Conservation (phyloP, 2,888 invertebrate genomes). For the Carabus problematicus region DNA sequence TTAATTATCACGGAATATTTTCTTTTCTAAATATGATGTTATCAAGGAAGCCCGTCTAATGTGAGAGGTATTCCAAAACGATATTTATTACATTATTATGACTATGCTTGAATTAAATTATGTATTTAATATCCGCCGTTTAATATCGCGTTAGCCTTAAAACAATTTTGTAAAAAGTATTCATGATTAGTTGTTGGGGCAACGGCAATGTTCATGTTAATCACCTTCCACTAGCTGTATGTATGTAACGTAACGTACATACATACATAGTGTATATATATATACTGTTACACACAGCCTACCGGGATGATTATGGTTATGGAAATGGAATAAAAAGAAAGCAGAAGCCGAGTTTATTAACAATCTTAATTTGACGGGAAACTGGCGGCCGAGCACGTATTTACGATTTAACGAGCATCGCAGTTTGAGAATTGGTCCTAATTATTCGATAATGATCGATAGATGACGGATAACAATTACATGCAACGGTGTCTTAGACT, state of each 20-base stretch:
- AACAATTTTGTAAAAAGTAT: conserved; percentile 37
- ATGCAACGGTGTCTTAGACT: conserved; percentile 3
- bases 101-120: conserved; percentile 35
- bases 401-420: conserved; percentile 43
- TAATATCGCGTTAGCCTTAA: conserved; percentile 42
- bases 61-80: conserved; percentile 22
- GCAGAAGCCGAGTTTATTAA: conserved; percentile 28
- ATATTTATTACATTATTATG: conserved; percentile 37
- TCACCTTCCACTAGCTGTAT: conserved; percentile 7
- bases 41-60: conserved; percentile 18
- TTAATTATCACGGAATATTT: no score
- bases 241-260: background rate
- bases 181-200: conserved; percentile 26
- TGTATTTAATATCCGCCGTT: conserved; percentile 40
- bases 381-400: conserved; percentile 33
- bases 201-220: conserved; percentile 30
- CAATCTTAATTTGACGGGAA: conserved; percentile 42
- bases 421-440: conserved; percentile 42
- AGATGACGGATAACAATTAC: conserved; percentile 43
- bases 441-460: conserved; percentile 44
- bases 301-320: conserved; percentile 33
- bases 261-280: conserved; percentile 7
- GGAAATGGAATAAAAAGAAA: conserved; percentile 36
- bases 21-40: background rate
- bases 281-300: conserved; percentile 9